A percentile compares a stretch with the other conserved stretches of the same genome.
Evolutionary conservation across 2,888 invertebrate species (phyloP).

Genomic region (Idaea dimidiata): DNA sequence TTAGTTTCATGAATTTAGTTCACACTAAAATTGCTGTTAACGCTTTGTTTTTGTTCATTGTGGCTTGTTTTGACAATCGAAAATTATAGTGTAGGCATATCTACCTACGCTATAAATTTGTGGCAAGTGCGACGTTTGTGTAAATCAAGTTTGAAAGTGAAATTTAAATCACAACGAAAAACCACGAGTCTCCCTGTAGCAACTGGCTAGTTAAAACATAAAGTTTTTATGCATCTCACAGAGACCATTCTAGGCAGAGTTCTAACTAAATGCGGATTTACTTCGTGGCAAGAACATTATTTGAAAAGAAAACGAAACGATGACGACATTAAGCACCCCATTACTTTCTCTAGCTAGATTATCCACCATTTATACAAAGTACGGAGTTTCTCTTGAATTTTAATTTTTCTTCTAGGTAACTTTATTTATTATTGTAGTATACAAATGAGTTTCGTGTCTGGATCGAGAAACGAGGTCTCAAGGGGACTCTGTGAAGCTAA

Average conservation of each 20-base stretch:
- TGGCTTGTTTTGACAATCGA: neutral
- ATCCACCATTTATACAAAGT: constrained; percentile 12
- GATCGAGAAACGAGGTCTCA: constrained; percentile 18
- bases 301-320: constrained; percentile 25
- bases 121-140: too few species aligned
- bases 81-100: neutral
- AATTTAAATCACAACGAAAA: too few species aligned
- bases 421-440: constrained; percentile 20
- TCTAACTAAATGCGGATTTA: constrained; percentile 18
- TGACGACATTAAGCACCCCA: constrained; percentile 20
- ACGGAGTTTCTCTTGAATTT: constrained; percentile 18
- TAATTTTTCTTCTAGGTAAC: constrained; percentile 9
- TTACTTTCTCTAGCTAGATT: constrained; percentile 23
- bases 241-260: constrained; percentile 21
- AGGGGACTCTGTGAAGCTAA: constrained; percentile 21
- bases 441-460: constrained; percentile 25
- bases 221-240: constrained; percentile 26
- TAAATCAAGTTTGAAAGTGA: too few species aligned
- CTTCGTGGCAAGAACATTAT: constrained; percentile 22
- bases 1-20: neutral
- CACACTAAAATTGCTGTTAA: neutral
- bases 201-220: constrained; percentile 15
- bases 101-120: too few species aligned
- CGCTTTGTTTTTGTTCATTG: neutral
- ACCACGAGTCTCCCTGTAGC: too few species aligned